Percentiles rank a stretch among this genome's conserved stretches.
Conservation (phyloP, 2,888 invertebrate genomes). For the Helleia helle region DNA sequence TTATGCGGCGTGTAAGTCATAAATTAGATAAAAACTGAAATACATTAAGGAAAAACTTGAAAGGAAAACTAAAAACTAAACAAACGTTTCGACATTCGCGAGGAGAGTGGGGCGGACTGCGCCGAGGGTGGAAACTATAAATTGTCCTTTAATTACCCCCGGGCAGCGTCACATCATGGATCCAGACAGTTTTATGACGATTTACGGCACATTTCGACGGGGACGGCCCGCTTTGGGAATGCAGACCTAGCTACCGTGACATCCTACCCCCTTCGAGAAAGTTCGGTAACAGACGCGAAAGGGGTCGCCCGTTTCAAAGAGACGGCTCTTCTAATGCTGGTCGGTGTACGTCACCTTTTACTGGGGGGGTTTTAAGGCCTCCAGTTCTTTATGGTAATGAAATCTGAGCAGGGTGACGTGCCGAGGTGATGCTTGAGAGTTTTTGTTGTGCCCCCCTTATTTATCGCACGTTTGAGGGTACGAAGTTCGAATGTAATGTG, state of each 20-base stretch:
- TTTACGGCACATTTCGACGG: conserved; percentile 69
- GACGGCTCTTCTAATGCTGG: conserved; percentile 23
- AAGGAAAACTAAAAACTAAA: conserved; percentile 35
- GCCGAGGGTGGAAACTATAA: conserved; percentile 65
- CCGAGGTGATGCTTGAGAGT: conserved; percentile 68
- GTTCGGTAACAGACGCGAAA: conserved; percentile 12
- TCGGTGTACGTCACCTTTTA: conserved; percentile 38
- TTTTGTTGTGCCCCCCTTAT: conserved; percentile 70
- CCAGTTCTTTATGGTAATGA: conserved; percentile 75
- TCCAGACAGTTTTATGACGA: conserved; percentile 83
- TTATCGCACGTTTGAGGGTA: conserved; percentile 68
- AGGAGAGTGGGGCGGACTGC: conserved; percentile 33
- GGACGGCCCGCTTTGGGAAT: conserved; percentile 52
- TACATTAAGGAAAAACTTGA: conserved; percentile 24
- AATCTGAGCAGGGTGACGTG: conserved; percentile 74
- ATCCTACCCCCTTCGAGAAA: conserved; percentile 23
- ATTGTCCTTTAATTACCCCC: conserved; percentile 75
- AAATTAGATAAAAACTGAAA: conserved; percentile 16
- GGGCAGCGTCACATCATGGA: conserved; percentile 81
- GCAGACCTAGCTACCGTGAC: conserved; percentile 36
- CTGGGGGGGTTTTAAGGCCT: conserved; percentile 70
- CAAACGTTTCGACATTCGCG: conserved; percentile 39
- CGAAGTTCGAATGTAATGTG: conserved; percentile 56
- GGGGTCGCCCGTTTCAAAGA: conserved; percentile 11
- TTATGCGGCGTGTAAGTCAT: not conserved